phyloP scores from a whole-genome alignment of 2,888 invertebrate species.

The Dermolepida albohirtum region DNA sequence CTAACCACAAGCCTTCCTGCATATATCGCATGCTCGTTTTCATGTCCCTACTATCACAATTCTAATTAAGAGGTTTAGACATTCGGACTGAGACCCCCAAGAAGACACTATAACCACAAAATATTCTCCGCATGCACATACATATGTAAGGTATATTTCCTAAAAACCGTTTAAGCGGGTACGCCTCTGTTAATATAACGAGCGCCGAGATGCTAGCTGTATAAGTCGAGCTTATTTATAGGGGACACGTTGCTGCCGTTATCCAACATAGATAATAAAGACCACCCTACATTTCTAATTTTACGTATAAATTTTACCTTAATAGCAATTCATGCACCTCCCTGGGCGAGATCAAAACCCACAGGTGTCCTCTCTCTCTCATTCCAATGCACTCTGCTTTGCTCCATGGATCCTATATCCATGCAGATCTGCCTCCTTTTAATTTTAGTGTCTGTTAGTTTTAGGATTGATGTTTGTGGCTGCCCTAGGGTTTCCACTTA shows the following conservation, averaged over 20 bases:
- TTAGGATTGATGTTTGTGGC: slow-evolving; percentile 15
- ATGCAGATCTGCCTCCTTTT: slow-evolving; percentile 23
- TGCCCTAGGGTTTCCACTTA: slow-evolving; percentile 11
- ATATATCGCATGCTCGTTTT: neutral
- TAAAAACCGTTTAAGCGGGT: slow-evolving; percentile 29
- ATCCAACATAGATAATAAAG: slow-evolving; percentile 34
- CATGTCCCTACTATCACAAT: neutral
- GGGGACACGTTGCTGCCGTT: slow-evolving; percentile 33
- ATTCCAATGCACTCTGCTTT: slow-evolving; percentile 1
- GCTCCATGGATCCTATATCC: slow-evolving; percentile 2
- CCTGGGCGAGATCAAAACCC: slow-evolving; percentile 26
- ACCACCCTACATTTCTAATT: slow-evolving; percentile 27
- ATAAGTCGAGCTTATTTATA: slow-evolving; percentile 28
- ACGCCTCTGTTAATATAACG: slow-evolving; percentile 29
- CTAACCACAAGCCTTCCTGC: neutral
- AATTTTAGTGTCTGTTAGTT: slow-evolving; percentile 31
- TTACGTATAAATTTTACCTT: slow-evolving; percentile 35
- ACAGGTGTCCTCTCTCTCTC: slow-evolving; percentile 29
- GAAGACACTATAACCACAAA: slow-evolving; percentile 6
- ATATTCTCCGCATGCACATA: slow-evolving; percentile 20
- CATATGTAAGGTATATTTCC: slow-evolving; percentile 22
- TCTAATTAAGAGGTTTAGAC: slow-evolving; percentile 5
- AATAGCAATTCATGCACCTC: slow-evolving; percentile 21
- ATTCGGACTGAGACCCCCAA: slow-evolving; percentile 3
- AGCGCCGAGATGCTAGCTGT: slow-evolving; percentile 12